Percentiles rank a stretch among this genome's conserved stretches.
These are phyloP conservation scores for Achlya flavicornis DNA, from an alignment of 2,888 invertebrate species.

Conservation along the genomic window DNA sequence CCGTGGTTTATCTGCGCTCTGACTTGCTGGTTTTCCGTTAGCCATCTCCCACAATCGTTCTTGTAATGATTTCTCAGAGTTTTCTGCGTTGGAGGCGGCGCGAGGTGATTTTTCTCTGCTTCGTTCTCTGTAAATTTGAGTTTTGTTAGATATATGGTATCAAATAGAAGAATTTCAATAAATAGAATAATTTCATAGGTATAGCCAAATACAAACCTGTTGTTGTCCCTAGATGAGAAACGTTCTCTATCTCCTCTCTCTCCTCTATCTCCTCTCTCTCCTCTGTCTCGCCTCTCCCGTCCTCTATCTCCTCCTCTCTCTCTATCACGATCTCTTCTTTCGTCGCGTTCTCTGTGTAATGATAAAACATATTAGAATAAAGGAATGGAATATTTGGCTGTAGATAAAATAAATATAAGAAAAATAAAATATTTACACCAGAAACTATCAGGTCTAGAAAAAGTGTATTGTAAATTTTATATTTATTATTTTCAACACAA, in stretches of 20 bases:
- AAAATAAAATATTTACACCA: too few species aligned
- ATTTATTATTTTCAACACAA: too few species aligned
- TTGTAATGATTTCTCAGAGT: conserved; percentile 70
- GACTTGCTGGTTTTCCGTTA: conserved; percentile 62
- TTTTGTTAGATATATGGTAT: background rate
- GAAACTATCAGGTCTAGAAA: too few species aligned
- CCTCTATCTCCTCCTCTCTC: conserved; percentile 44
- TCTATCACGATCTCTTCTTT: conserved; percentile 43
- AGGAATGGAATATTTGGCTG: too few species aligned
- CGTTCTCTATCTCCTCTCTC: conserved; percentile 42
- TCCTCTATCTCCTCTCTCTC: conserved; percentile 48
- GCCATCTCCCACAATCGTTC: conserved; percentile 82
- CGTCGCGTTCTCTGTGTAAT: conserved; percentile 40
- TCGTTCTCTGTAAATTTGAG: conserved; percentile 47
- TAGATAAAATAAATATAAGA: too few species aligned
- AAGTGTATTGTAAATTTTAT: too few species aligned
- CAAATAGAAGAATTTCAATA: too few species aligned
- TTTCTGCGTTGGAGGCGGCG: conserved; percentile 25
- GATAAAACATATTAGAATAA: background rate
- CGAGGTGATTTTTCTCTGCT: conserved; percentile 72
- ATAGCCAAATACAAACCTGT: conserved; percentile 33
- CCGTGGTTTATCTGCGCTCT: background rate
- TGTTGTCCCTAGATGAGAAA: conserved; percentile 51
- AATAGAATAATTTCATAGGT: too few species aligned
- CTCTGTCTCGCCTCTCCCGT: conserved; percentile 44